Evolutionary conservation across 1,140 invertebrate species (phyloP).

Genomic region (Bombyx mandarina): DNA sequence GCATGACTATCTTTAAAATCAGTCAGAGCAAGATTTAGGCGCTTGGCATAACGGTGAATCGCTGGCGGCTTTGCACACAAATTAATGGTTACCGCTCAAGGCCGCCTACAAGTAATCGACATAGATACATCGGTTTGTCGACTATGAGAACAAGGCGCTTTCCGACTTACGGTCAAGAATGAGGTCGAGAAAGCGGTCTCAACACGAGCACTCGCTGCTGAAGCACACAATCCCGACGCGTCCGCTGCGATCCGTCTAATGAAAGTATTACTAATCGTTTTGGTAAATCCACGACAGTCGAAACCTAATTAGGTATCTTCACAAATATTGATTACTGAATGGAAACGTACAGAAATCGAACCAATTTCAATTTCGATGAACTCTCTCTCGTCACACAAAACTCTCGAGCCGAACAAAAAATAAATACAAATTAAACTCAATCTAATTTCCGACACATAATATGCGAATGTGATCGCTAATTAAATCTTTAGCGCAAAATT

Average conservation of each 20-base stretch:
- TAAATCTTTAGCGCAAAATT: conserved; percentile 39
- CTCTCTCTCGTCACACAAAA: conserved; percentile 29
- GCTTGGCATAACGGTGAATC: conserved; percentile 50
- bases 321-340: conserved; percentile 18
- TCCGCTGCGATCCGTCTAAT: conserved; percentile 12
- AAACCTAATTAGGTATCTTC: conserved; percentile 26
- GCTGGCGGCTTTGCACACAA: conserved; percentile 57
- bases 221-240: conserved; percentile 18
- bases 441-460: conserved; percentile 6
- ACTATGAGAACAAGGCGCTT: conserved; percentile 55
- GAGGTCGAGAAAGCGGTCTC: conserved; percentile 55
- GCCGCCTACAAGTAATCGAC: conserved; percentile 64
- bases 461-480: conserved; percentile 23
- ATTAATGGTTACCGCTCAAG: conserved; percentile 65
- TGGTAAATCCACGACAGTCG: conserved; percentile 27
- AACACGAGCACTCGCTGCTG: conserved; percentile 23
- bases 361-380: conserved; percentile 21
- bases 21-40: conserved; percentile 46
- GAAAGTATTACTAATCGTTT: conserved; percentile 29
- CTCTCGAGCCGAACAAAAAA: conserved; percentile 14
- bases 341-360: conserved; percentile 14
- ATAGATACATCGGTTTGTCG: conserved; percentile 64
- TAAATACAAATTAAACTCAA: conserved; percentile 15
- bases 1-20: conserved; percentile 29
- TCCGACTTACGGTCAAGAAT: conserved; percentile 41